Base-by-base conservation (phyloP, 1,140 invertebrate species). In the Artemia franciscana region DNA sequence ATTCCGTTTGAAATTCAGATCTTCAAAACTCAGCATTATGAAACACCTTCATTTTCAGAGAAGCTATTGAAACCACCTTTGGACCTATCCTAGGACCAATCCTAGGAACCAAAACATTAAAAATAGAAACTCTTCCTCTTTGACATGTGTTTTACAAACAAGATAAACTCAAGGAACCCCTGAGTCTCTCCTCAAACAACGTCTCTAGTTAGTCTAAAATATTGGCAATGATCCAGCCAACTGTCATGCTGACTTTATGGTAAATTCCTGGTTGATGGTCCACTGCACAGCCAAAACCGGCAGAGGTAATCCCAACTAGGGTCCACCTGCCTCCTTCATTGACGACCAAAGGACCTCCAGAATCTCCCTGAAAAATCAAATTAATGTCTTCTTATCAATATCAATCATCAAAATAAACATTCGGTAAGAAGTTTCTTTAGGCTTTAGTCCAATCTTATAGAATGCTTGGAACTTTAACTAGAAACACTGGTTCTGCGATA, bases 221-320 rank as follows among this genome's bases (percentile, higher is more conserved):
- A 62, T 71, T 72, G n/a, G 72, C 68, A n/a, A 72, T 69, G 51
- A 87, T 85, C 85, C 85, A 87, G 61, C 78, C 74, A 5, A 80
- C 73, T 24, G 84, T 85, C 64, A 79, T 78, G 64, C 82, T 77
- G 2, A 86, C 78, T 70, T 84, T 83, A 71, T 86, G 84, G 72
- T 88, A 88, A 66, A 88, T 88, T n/a, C 85, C 85, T 0, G 86
- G 86, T 70, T 89, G 86, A 66, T 85, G 83, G 68, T 87, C 83
- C 7, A 87, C 83, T 1, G 85, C 86, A 73, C 86, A 88, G 4
- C 85, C 86, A 70, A 88, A 89, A 5, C 86, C 86, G 0, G 86
- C 86, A 59, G 85, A 88, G 0, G 86, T 88, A 56, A 91, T 88
- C 15, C 88, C 88, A 5, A 83, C 82, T 24, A 90, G 73, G 60